Evolutionary conservation across 2,888 invertebrate species (phyloP), one percentile per base, ranked within the genome.

Genomic region (Baronia brevicornis): DNA sequence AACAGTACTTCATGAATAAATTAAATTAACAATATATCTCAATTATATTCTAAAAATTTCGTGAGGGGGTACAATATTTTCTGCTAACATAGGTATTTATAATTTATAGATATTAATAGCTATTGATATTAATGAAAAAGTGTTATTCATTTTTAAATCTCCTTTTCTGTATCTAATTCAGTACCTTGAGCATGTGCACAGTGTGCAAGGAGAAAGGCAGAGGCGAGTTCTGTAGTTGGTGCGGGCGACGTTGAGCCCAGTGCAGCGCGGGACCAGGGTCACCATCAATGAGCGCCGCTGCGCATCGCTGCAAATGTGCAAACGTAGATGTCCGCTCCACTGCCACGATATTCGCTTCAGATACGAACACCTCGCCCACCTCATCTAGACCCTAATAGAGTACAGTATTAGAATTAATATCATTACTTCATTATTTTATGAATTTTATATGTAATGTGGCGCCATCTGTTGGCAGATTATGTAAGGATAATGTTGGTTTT

Each of bases 191-290:
- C 1, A 79, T 77, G 38, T 80, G 75, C 74, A 80, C 74, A 34
- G 82, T 62, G 36, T 84, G 85, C 39, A 85, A 43, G 1, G 79
- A 72, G 39, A 85, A 85, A 0, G 84, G 84, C 42, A 85, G 59
- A 11, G 82, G 78, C 5, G 84, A 84, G 43, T 79, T 75, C 13
- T 89, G 85, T 28, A 98, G 79, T 35, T 90, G 89, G 19, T 91
- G 89, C 11, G 91, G 88, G 57, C 95, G 91, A 4, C 87, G 87
- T 42, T 88, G 87, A 0, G 93, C 93, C 98, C 98, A 98, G 50
- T 91, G 88, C 17, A 98, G 77, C 1, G 97, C 97, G 5, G 94
- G 94, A 20, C 88, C 86, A 1, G 98, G 86, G 61, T 97, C 91
- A 27, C 90, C 90, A 26, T 90, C 89, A 48, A 92, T 91, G 38